Percentiles rank a stretch among this genome's conserved stretches.
Conservation (phyloP, 2,797 vertebrate species). For the Syndactyla subalaris region DNA sequence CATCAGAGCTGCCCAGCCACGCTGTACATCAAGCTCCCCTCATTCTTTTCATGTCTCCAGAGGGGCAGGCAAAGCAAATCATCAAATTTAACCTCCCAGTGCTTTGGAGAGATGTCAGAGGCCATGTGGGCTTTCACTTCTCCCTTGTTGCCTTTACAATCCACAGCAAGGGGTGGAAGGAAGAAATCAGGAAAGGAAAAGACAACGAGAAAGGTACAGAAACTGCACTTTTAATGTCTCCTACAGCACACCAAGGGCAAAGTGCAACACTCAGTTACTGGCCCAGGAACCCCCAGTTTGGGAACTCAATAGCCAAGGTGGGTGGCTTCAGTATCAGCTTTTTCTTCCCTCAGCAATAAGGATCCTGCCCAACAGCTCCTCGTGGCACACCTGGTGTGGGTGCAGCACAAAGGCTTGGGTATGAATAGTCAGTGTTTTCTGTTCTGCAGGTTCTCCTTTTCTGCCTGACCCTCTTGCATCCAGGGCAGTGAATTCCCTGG, state of each 20-base stretch:
- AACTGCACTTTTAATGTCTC: fast-evolving
- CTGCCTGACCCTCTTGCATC: background rate
- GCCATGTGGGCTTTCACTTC: background rate
- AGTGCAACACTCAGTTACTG: fast-evolving
- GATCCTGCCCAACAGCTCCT: fast-evolving
- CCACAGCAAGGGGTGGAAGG: background rate
- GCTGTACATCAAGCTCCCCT: constrained; percentile 32
- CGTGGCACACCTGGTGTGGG: background rate
- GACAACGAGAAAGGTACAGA: fast-evolving
- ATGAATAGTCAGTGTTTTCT: fast-evolving
- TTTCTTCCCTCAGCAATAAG: background rate
- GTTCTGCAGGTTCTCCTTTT: background rate
- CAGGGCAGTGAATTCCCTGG: background rate
- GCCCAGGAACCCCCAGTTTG: background rate
- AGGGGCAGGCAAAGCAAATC: background rate
- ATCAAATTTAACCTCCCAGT: background rate
- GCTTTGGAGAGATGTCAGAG: constrained; percentile 13
- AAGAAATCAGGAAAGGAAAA: background rate
- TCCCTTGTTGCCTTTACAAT: background rate
- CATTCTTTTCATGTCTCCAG: constrained; percentile 33
- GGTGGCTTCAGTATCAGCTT: background rate
- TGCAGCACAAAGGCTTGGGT: background rate
- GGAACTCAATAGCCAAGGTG: background rate
- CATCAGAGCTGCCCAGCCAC: constrained; percentile 38
- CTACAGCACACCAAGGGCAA: background rate